phyloP scores from a whole-genome alignment of 1,140 invertebrate species.

The Drosophila pseudoananassae region DNA sequence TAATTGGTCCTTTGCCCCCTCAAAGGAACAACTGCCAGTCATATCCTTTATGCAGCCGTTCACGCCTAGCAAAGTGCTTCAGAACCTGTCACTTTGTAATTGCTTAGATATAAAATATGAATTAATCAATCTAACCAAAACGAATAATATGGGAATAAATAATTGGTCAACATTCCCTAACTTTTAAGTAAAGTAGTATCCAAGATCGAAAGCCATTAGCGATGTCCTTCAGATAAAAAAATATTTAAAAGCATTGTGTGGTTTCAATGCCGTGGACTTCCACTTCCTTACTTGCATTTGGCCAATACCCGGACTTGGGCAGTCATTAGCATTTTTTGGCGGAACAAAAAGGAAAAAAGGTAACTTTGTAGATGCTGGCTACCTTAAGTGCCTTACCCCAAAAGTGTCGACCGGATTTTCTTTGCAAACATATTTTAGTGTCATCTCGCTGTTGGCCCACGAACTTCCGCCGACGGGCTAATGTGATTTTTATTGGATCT shows the following conservation, averaged over 20 bases:
- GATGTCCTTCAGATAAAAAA: conserved; percentile 7
- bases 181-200: neutral
- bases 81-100: conserved; percentile 26
- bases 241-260: conserved; percentile 53
- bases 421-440: conserved; percentile 29
- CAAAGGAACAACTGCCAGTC: neutral
- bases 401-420: conserved; percentile 59
- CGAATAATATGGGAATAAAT: too few species aligned
- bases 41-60: conserved; percentile 30
- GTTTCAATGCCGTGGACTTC: conserved; percentile 3
- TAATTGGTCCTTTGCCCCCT: conserved; percentile 63
- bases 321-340: conserved; percentile 66
- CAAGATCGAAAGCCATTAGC: conserved; percentile 11
- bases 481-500: conserved; percentile 79
- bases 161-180: too few species aligned
- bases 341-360: neutral
- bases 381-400: conserved; percentile 57
- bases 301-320: conserved; percentile 5
- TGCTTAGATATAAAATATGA: conserved; percentile 46
- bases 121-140: neutral
- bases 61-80: conserved; percentile 44
- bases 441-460: conserved; percentile 51
- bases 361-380: conserved; percentile 19
- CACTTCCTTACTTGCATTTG: conserved; percentile 14
- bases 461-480: conserved; percentile 65